phyloP scores from a whole-genome alignment of 2,888 invertebrate species.

The Cerceris rybyensis region DNA sequence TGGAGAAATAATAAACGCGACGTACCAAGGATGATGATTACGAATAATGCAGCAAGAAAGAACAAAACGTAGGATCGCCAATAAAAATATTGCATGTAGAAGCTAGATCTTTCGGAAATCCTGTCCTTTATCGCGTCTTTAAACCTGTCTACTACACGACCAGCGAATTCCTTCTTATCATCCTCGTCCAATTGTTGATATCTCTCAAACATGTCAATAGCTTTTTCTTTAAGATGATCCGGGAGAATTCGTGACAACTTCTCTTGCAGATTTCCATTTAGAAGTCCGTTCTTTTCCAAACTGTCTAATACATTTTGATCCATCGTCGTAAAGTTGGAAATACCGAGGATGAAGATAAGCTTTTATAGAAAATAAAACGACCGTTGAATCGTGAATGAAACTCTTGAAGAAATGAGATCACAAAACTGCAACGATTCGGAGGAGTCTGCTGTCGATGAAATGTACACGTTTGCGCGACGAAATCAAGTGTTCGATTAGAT shows the following conservation, averaged over 20 bases:
- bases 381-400: background rate
- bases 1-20: background rate
- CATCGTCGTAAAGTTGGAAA: slow-evolving; percentile 31
- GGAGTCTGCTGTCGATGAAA: background rate
- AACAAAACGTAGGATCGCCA: slow-evolving; percentile 34
- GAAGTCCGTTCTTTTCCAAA: slow-evolving; percentile 13
- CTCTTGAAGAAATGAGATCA: background rate
- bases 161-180: slow-evolving; percentile 79
- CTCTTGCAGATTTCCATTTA: slow-evolving; percentile 46
- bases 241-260: slow-evolving; percentile 54
- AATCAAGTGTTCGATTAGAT: slow-evolving; percentile 60
- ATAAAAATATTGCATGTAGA: slow-evolving; percentile 2
- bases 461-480: slow-evolving; percentile 9
- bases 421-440: background rate
- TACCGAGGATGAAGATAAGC: background rate
- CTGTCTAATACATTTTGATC: slow-evolving; percentile 31
- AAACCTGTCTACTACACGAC: slow-evolving; percentile 72
- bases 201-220: slow-evolving; percentile 55
- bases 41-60: slow-evolving; percentile 36
- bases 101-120: background rate
- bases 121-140: slow-evolving; percentile 73
- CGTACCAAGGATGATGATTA: slow-evolving; percentile 55
- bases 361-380: background rate
- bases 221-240: slow-evolving; percentile 53
- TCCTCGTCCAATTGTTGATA: slow-evolving; percentile 73